Base-by-base conservation (phyloP, 1,140 invertebrate genomes). In the Drosophila guanche region DNA sequence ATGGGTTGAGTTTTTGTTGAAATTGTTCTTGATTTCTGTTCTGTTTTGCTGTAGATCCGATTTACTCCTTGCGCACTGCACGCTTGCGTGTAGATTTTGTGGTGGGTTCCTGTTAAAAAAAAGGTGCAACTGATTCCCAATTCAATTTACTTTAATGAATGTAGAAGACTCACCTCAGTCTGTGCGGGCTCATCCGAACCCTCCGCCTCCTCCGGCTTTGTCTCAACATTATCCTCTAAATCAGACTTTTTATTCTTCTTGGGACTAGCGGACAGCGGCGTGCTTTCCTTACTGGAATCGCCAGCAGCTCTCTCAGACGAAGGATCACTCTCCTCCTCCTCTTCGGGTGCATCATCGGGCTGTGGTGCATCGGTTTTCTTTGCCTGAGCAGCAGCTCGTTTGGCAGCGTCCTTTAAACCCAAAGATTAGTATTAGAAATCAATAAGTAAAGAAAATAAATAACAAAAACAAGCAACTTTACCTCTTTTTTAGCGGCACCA, bases 171-270 rank as follows among this genome's bases (percentile, higher is more conserved):
- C 37, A 89, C 83, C 79, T 88, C 85, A 85, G 79, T 84, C 79
- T 81, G 77, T 81, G 65, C 58, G 41, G 78, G 61, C 67, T 79
- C 76, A 3, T 84, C 75, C 14, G 43, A 45, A 29, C 29, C 68
- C 5, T 62, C 50, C 6, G 75, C 47, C 33, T 76, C 57, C 50
- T 73, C 65, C 52, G 43, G 25, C 66, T 74, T 47, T 68, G 58
- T 55, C 52, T 84, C 79, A 45, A 56, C 51, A 46, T 72, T 79
- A 76, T 66, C 63, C 74, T 89, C 84, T 89, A 89, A 84, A 77
- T 89, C 84, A 89, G 84, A 89, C 84, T 88, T 88, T 79, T 69
- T 63, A 56, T 76, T 88, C 48, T 85, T 79, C 63, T 83, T 89
- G 71, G 84, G 85, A 73, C 85, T 89, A 60, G 59, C 62, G 54